Conservation (phyloP, 2,113 vertebrate species). For the Cheirogaleus medius region DNA sequence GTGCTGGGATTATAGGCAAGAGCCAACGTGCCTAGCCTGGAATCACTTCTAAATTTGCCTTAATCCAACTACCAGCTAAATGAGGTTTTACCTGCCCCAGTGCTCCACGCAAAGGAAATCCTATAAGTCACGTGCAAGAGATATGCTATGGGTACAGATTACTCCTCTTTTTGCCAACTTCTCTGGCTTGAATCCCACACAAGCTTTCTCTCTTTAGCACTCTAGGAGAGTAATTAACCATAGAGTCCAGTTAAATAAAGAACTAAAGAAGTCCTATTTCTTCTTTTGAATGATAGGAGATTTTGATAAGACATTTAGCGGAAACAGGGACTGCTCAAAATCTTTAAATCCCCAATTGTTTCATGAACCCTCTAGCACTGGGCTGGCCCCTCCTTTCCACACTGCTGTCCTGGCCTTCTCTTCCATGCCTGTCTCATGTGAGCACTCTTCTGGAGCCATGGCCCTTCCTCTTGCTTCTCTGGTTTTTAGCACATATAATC, state of each 20-base stretch:
- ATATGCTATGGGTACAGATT: not conserved
- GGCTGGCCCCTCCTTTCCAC: not conserved
- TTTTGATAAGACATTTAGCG: not conserved
- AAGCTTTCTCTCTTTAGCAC: not conserved
- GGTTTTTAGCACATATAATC: not conserved
- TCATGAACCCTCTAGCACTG: not conserved
- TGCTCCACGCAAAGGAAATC: not conserved
- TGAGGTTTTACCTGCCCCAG: not conserved
- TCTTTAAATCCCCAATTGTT: not conserved
- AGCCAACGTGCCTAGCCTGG: no score
- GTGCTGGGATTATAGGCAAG: no score
- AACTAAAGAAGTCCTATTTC: not conserved
- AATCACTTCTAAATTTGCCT: constrained; percentile 31
- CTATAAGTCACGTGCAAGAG: not conserved
- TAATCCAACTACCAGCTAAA: not conserved
- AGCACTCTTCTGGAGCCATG: not conserved
- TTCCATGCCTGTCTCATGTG: not conserved
- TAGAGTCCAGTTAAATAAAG: not conserved
- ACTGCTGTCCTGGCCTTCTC: not conserved
- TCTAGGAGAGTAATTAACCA: not conserved
- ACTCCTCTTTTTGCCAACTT: not conserved
- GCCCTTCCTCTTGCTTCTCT: not conserved
- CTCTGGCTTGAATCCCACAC: not conserved
- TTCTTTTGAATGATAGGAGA: not conserved
- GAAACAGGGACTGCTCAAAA: not conserved